Base-by-base conservation (phyloP, 1,140 invertebrate genomes). In the Neotoxoptera formosana region DNA sequence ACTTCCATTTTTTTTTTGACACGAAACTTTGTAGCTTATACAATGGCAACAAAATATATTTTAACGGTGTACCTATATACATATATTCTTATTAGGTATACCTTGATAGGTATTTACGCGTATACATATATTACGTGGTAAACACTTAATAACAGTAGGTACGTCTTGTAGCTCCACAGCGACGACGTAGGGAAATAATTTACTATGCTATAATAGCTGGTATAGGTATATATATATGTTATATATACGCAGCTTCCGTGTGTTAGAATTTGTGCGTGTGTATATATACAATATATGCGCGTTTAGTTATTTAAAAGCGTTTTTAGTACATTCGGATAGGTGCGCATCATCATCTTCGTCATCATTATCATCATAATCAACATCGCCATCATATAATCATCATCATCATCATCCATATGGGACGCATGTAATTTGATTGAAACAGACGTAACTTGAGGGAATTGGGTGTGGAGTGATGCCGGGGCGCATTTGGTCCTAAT, bases 371-470 rank as follows among this genome's bases (percentile, higher is more conserved):
- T 86, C 4, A 86, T n/a, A 11, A 67, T n/a, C 76, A 81, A 9
- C 60, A 36, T 21, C 41, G 41, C 41, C 41, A 41, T 41, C 41
- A 41, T 34, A 76, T 81, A 6, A 83, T 86, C 45, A 36, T 87
- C 17, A 14, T 36, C n/a, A n/a, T 92, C 20, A 51, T 51, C n/a
- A 51, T 76, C 91, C 41, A 92, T 81, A 83, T 92, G 76, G 67
- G n/a, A 76, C 34, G 47, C 34, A 20, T 83, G 60, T 76, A 30
- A 48, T 92, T 83, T 92, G 14, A 92, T 92, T 83, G 67, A 92
- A 92, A 92, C 47, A 92, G 91, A 81, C 45, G 76, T 92, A 92
- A 92, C 47, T 51, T 83, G 51, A 83, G 83, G 30, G n/a, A 92
- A 92, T 92, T 92, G 21, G 67, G 76, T 51, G 91, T 51, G 17